Base-by-base conservation (phyloP, 2,797 vertebrate genomes). In the Trachurus trachurus region DNA sequence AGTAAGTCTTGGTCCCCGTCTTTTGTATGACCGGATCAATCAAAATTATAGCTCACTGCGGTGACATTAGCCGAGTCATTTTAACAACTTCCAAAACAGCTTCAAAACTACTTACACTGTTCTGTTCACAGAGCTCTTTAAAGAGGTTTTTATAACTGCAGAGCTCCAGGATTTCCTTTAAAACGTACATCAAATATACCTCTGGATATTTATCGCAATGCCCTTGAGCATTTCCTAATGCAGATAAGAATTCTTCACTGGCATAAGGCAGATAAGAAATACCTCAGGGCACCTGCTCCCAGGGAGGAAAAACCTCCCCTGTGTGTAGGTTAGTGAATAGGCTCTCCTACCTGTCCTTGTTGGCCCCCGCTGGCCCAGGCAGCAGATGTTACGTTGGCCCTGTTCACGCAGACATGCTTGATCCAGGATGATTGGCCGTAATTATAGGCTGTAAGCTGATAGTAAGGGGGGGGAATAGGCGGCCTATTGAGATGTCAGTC, bases 401-500 rank as follows among this genome's bases (percentile, higher is more conserved):
- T 39, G 89, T 85, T 94, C 93, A 90, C 78, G 89, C 92, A 92
- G 92, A 94, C 93, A 81, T 88, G 88, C 92, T 94, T 93, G 93
- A 95, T 95, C 94, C 93, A 82, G 84, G 86, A 93, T 94, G 95
- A 95, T 94, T 95, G 94, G 93, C 90, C 79, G 81, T 96, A 95
- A 96, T 96, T 96, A 94, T 82, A 82, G 86, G 87, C 92, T 94
- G 96, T 90, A 96, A 97, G 81, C 88, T 87, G 95, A 96, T 96
- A 96, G 92, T 85, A 26, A 6, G 31, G 31, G 31, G 81, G 73
- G 87, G 88, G 92, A 88, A 93, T 94, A 63, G 91, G 93, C 74
- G 73, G 90, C 86, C 94, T 66, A 90, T 95, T 90, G 78, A 96
- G 91, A 94, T 91, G 94, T 96, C 92, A 93, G 89, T 89, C 88